These are phyloP conservation scores for Drosophila insularis DNA, from an alignment of 1,140 invertebrate species.

Conservation along the genomic window DNA sequence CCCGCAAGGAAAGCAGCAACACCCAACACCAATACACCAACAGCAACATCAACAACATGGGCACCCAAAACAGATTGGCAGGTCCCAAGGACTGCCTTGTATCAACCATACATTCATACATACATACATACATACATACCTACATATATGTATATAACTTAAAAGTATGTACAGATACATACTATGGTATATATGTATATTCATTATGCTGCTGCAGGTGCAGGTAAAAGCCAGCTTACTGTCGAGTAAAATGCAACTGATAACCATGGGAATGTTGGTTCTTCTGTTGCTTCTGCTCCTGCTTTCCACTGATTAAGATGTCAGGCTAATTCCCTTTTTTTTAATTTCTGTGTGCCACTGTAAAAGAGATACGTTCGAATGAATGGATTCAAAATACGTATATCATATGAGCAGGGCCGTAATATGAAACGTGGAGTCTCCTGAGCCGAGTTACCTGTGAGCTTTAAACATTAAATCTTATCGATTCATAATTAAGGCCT, in stretches of 20 bases:
- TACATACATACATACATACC: too few relatives aligned
- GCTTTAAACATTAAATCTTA: too few relatives aligned
- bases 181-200: neutral
- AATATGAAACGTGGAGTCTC: too few relatives aligned
- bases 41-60: slow-evolving; percentile 1
- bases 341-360: slow-evolving; percentile 1
- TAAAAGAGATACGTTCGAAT: neutral
- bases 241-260: slow-evolving; percentile 2
- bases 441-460: too few relatives aligned
- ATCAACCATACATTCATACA: neutral
- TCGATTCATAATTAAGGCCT: too few relatives aligned
- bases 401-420: neutral
- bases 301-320: slow-evolving; percentile 13
- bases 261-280: neutral
- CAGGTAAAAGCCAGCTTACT: neutral
- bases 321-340: slow-evolving; percentile 8
- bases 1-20: slow-evolving; percentile 5
- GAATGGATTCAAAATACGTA: neutral
- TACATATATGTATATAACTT: neutral
- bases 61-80: neutral
- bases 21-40: neutral
- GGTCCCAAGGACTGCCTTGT: neutral
- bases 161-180: neutral
- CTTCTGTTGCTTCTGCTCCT: neutral
- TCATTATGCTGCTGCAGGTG: neutral